Conservation (phyloP, 1,140 invertebrate genomes). For the Leptopilina boulardi region DNA sequence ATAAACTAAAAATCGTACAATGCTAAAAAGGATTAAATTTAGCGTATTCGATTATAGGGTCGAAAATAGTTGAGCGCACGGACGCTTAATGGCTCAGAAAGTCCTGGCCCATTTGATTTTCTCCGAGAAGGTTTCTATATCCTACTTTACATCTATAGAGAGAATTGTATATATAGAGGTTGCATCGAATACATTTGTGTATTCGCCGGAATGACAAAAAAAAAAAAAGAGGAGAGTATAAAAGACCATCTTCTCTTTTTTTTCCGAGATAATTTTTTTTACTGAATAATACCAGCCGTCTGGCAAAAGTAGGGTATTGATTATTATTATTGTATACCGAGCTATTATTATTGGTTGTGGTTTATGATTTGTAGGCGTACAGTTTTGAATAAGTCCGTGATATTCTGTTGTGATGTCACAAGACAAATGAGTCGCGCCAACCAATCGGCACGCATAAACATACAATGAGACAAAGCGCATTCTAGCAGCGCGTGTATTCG, state of each 20-base stretch:
- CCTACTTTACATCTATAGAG: constrained; percentile 50
- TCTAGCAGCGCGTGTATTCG: constrained; percentile 47
- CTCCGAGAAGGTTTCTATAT: constrained; percentile 53
- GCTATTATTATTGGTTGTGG: constrained; percentile 31
- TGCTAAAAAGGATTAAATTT: constrained; percentile 55
- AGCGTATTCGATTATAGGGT: constrained; percentile 55
- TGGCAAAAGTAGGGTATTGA: constrained; percentile 5
- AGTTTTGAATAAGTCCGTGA: constrained; percentile 51
- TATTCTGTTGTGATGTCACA: constrained; percentile 37
- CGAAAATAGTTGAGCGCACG: constrained; percentile 57
- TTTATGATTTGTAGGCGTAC: constrained; percentile 48
- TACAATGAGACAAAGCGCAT: constrained; percentile 50
- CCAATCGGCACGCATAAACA: constrained; percentile 46
- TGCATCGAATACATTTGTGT: constrained; percentile 40
- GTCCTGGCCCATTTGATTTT: constrained; percentile 58
- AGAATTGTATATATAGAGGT: constrained; percentile 30
- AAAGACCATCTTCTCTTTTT: background rate
- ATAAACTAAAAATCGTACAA: constrained; percentile 30
- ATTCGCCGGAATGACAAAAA: background rate
- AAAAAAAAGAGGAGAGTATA: background rate
- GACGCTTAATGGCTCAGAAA: constrained; percentile 57
- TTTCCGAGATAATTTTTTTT: background rate
- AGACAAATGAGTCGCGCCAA: constrained; percentile 54
- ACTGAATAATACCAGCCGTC: background rate
- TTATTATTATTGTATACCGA: background rate